These are phyloP conservation scores for Drosophila burlai DNA, from an alignment of 1,140 invertebrate species.

Conservation along the genomic window DNA sequence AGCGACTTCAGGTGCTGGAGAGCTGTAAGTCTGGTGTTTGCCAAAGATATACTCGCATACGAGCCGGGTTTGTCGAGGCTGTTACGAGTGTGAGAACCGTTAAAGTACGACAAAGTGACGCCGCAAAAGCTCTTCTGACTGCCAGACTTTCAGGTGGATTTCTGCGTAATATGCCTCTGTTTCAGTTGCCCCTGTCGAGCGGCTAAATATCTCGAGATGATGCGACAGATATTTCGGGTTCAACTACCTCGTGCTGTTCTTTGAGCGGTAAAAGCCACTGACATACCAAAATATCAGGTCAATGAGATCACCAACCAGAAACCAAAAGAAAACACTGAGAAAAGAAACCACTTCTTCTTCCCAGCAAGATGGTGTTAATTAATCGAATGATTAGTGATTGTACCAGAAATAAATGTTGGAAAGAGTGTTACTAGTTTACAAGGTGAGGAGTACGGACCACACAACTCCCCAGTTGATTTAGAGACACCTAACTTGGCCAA, in stretches of 20 bases:
- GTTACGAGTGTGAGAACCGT: conserved; percentile 78
- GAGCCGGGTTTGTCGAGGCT: conserved; percentile 53
- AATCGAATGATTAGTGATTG: conserved; percentile 27
- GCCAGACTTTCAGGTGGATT: conserved; percentile 29
- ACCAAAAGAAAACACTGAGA: background rate
- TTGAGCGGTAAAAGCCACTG: conserved; percentile 4
- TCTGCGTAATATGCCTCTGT: conserved; percentile 46
- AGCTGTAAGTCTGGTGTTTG: conserved; percentile 68
- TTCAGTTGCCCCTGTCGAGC: conserved; percentile 35
- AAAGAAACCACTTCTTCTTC: conserved; percentile 22
- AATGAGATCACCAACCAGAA: conserved; percentile 19
- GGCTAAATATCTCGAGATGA: conserved; percentile 66
- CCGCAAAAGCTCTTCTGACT: conserved; percentile 56
- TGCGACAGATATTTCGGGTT: conserved; percentile 70
- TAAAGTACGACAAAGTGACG: conserved; percentile 62
- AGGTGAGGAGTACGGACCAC: conserved; percentile 46
- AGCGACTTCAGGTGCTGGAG: conserved; percentile 19
- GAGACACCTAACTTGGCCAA: conserved; percentile 57
- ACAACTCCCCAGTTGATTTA: conserved; percentile 52
- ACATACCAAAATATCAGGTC: conserved; percentile 10
- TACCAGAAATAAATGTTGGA: conserved; percentile 32
- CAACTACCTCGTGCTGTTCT: conserved; percentile 46
- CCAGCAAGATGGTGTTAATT: conserved; percentile 29
- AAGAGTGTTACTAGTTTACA: conserved; percentile 50
- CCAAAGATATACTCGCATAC: conserved; percentile 69